Evolutionary conservation across 2,113 vertebrate species (phyloP).

Genomic region (Labeo rohita): DNA sequence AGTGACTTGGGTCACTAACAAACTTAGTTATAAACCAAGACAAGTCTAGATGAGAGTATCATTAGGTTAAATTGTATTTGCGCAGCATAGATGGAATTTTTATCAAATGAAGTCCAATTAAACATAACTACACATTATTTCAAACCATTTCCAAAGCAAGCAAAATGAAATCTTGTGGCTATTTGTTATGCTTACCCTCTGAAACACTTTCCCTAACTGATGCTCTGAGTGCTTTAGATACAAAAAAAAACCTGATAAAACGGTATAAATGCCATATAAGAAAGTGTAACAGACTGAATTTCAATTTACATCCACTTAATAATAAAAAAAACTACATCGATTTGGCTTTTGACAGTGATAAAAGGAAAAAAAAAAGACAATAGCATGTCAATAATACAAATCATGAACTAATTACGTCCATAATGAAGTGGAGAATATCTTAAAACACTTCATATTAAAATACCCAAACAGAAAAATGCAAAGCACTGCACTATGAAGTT

Average conservation of each 20-base stretch:
- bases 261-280: not conserved
- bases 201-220: not conserved
- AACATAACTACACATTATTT: not conserved
- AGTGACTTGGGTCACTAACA: not conserved
- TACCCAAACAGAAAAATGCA: not conserved
- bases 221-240: not conserved
- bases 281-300: not conserved
- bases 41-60: not conserved
- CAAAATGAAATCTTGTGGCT: not conserved
- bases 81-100: not conserved
- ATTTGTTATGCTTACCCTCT: not conserved
- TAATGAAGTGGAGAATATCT: too few relatives aligned
- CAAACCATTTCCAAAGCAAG: not conserved
- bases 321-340: too few relatives aligned
- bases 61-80: not conserved
- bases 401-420: too few relatives aligned
- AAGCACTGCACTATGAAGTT: not conserved
- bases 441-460: not conserved
- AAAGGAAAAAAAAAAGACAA: too few relatives aligned
- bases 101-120: not conserved
- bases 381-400: too few relatives aligned
- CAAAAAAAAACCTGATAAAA: not conserved
- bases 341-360: too few relatives aligned
- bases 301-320: not conserved
- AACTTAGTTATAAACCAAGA: not conserved